Evolutionary conservation across 2,888 invertebrate species (phyloP), one percentile per base, ranked within the genome.

Genomic region (Amphipoea oculea): DNA sequence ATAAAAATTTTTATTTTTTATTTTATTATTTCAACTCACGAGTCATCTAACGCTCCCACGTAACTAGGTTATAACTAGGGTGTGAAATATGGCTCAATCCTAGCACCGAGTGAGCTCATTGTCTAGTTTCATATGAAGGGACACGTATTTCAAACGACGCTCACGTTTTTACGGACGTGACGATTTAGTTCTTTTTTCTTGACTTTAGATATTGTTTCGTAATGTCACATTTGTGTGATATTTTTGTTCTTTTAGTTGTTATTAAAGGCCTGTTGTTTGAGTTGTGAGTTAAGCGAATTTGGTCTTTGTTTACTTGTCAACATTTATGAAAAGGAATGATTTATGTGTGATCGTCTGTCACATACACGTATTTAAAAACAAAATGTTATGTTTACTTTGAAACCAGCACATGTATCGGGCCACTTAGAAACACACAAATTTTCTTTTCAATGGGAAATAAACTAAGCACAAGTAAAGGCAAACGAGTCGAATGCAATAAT

Each of bases 101-200:
- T 36, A 67, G 23, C 6, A 36, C 20, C 45, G 11, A 62, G 51
- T 45, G 1, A 54, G 45, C 60, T 54, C 17, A 20, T 62, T 62
- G 29, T 80, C 66, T 83, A 54, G 12, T 36, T 40, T 62, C 12
- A 68, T 83, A 77, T 67, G 36, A 51, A 36, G 12, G 14, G 67
- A 54, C 84, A 80, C 80, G 78, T 83, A 84, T 68, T 68, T 68
- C 78, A 84, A 68, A 67, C 62, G 67, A 45, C 9, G 7, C 54
- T 23, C 84, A 80, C 80, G 80, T 84, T 80, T 83, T 45, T n/a
- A n/a, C 36, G 62, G 1, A 78, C 80, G 84, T 80, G 80, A 48
- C 84, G n/a, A 20, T 51, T 51, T 75, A 57, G 0, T 45, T 11
- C 4, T 57, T n/a, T 54, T 36, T 71, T 62, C 45, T n/a, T 40